These are phyloP conservation scores for Coenonympha arcania DNA, from an alignment of 2,888 invertebrate species.

Conservation along the genomic window DNA sequence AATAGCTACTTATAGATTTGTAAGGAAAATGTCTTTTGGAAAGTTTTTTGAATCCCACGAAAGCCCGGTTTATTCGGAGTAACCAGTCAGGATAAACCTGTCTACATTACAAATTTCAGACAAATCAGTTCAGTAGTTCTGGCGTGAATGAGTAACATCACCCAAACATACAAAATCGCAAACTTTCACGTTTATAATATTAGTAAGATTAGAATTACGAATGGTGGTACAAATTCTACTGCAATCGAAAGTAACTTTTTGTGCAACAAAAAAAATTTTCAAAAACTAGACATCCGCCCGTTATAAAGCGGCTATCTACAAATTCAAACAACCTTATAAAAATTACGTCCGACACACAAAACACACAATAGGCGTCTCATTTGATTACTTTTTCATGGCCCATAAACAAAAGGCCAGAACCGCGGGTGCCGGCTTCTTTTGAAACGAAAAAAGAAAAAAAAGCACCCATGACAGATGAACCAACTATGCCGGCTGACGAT, in stretches of 20 bases:
- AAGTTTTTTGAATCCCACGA: too few relatives aligned
- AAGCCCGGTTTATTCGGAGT: too few relatives aligned
- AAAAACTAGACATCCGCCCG: constrained; percentile 13
- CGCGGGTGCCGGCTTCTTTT: constrained; percentile 44
- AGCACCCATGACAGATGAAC: constrained; percentile 14
- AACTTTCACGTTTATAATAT: too few relatives aligned
- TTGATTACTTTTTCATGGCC: constrained; percentile 34
- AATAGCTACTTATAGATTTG: too few relatives aligned
- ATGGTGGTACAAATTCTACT: neutral
- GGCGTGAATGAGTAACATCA: too few relatives aligned
- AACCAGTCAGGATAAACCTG: too few relatives aligned
- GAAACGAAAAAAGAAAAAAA: constrained; percentile 43
- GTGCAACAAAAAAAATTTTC: constrained; percentile 5
- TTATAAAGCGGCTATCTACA: constrained; percentile 22
- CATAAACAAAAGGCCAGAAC: constrained; percentile 32
- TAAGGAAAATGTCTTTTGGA: too few relatives aligned
- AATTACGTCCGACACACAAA: constrained; percentile 22
- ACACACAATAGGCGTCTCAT: constrained; percentile 30
- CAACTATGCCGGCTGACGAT: neutral
- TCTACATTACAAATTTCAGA: too few relatives aligned
- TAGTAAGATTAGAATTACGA: neutral
- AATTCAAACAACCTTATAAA: constrained; percentile 18
- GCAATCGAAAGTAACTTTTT: constrained; percentile 5
- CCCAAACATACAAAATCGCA: too few relatives aligned
- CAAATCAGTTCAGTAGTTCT: too few relatives aligned